A percentile compares a stretch with the other conserved stretches of the same genome.
Evolutionary conservation across 2,797 vertebrate species (phyloP).

Genomic region (Pseudotriccus pelzelni): DNA sequence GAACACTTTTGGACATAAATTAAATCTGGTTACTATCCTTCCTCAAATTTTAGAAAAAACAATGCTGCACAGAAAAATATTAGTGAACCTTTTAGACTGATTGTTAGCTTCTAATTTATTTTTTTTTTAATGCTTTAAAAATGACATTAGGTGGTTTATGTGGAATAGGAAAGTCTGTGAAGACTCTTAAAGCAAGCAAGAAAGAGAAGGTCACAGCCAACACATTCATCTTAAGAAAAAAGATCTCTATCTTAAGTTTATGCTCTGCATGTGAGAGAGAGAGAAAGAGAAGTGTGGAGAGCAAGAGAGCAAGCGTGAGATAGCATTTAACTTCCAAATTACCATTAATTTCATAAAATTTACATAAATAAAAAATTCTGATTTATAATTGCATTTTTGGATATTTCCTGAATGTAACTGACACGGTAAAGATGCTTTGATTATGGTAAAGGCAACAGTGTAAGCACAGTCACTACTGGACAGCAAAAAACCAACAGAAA

Average conservation of each 20-base stretch:
- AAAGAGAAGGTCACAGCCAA: not conserved
- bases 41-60: not conserved
- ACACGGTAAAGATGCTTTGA: not conserved
- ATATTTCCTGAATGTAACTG: not conserved
- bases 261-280: not conserved
- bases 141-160: not conserved
- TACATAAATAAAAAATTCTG: not conserved
- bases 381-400: not conserved
- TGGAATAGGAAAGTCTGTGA: not conserved
- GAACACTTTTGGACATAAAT: not conserved
- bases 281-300: not conserved
- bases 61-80: not conserved
- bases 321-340: not conserved
- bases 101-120: rapidly evolving
- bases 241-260: not conserved
- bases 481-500: not conserved
- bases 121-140: not conserved
- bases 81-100: not conserved
- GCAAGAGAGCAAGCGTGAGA: not conserved
- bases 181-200: not conserved
- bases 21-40: not conserved
- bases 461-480: not conserved
- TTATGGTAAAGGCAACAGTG: not conserved
- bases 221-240: not conserved
- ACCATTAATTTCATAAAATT: not conserved